Base-by-base conservation (phyloP, 2,113 vertebrate genomes). In the Campylomormyrus numenius region DNA sequence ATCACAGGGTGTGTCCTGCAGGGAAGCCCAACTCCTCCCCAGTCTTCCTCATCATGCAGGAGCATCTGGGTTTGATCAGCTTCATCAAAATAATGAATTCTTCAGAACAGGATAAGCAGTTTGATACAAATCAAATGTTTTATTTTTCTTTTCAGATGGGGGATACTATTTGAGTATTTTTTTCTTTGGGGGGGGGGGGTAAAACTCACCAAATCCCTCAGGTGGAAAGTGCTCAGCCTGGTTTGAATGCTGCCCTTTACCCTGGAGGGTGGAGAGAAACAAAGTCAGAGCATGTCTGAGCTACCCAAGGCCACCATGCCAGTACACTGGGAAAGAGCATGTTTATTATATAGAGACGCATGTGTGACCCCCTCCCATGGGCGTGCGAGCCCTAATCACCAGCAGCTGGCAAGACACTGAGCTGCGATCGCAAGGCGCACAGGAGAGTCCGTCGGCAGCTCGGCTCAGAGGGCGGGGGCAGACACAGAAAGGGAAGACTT, bases 201-300 rank as follows among this genome's bases (percentile, higher is more conserved):
- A 5, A 98, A 86, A 95, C 98, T 98, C 94, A 99, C 98, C 98
- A 94, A 97, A 97, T 94, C 97, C 98, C 94, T 99, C 98, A 88
- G 96, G 96, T 93, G 97, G 97, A 93, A 99, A 98, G 93, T 98
- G 98, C 86, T 99, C 98, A 15, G 95, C 96, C 94, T 98, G 98
- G 93, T 96, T 97, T 91, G 97, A 96, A 93, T 97, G 97, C 92
- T 96, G 96, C 92, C 93, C 95, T 92, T 99, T 99, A 88, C 97
- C 97, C 98, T 99, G 94, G 86, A 90, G 87, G 46, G 48, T 0
- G n/a, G 21, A 88, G 19, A 88, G 42, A 31, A 8, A 62, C 87
- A 70, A 48, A 58, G 10, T 58, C 52, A 48, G 45, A 52, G 15
- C 66, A 52, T 15, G 5, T 21, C 9, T 21, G 11, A 39, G 70